Base-by-base conservation (phyloP, 2,113 vertebrate species). In the Malaclemys terrapin region DNA sequence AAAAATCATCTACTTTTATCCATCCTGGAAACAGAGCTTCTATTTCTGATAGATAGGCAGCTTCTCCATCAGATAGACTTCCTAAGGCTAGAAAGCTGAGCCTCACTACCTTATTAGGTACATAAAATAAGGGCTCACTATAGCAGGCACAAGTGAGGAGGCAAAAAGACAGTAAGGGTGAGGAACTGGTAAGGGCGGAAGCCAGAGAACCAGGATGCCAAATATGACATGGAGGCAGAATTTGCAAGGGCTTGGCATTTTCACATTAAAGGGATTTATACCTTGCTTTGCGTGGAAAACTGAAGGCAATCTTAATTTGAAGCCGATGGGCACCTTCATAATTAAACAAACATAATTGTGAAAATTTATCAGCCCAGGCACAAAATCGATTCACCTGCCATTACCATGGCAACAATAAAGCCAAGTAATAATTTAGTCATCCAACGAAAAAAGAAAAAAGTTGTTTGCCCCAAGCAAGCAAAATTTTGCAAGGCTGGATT, bases 91-190 rank as follows among this genome's bases (percentile, higher is more conserved):
- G 47, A 93, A 31, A 87, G 22, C 35, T 5, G 19, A 50, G 12
- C 16, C 5, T 9, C 11, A 35, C 38, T 89, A 2, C 20, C 56
- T 16, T 24, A 56, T 10, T 7, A 56, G 53, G 38, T 17, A 10
- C 0, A 8, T 0, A 56, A 27, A 45, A 25, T 10, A 81, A 35
- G 25, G 25, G 42, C 17, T 31, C 42, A 4, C 0, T 6, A 13
- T 45, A 57, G 8, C 5, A 53, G 84, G 12, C 11, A 50, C 12
- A 14, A 35, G 53, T 42, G 57, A 76, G 7, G 10, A 16, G 52
- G 52, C 14, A 31, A 54, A 78, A 53, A 11, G 29, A n/a, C 4
- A 52, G 24, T 8, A 38, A 38, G 31, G 65, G 14, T 1, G 10
- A 76, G 38, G 42, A 45, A 83, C 52, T 75, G 20, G 6, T n/a